Conservation (phyloP, 2,888 invertebrate genomes). For the Orchesella flavescens region DNA sequence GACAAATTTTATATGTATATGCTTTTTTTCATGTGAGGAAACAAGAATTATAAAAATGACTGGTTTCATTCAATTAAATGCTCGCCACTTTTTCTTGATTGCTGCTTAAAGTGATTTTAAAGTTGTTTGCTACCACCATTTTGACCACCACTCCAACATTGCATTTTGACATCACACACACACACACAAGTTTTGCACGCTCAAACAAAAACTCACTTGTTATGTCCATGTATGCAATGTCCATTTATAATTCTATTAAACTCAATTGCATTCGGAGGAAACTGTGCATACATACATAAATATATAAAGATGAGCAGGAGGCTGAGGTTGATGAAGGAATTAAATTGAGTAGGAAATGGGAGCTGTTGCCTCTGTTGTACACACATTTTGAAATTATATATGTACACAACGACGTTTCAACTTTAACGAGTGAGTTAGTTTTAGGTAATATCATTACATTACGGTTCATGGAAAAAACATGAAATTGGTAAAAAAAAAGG, state of each 20-base stretch:
- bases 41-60: slow-evolving; percentile 16
- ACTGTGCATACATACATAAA: not conserved
- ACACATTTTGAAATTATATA: not conserved
- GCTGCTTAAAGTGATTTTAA: not conserved
- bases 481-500: slow-evolving; percentile 34
- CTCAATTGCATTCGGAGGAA: slow-evolving; percentile 9
- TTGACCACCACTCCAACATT: not conserved
- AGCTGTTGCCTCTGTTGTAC: not conserved
- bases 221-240: slow-evolving; percentile 39
- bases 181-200: slow-evolving; percentile 11
- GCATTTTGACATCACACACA: no score
- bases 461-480: slow-evolving; percentile 53
- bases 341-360: slow-evolving; percentile 6
- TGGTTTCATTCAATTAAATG: slow-evolving; percentile 22
- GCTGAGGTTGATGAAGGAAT: not conserved
- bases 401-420: not conserved
- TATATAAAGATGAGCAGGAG: not conserved
- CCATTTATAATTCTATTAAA: slow-evolving; percentile 28
- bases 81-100: not conserved
- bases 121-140: slow-evolving; percentile 21
- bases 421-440: slow-evolving; percentile 25
- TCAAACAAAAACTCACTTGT: not conserved
- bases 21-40: not conserved
- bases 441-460: slow-evolving; percentile 50
- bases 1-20: not conserved